Evolutionary conservation across 2,113 vertebrate genomes (phyloP).

Genomic region (Nerophis ophidion): DNA sequence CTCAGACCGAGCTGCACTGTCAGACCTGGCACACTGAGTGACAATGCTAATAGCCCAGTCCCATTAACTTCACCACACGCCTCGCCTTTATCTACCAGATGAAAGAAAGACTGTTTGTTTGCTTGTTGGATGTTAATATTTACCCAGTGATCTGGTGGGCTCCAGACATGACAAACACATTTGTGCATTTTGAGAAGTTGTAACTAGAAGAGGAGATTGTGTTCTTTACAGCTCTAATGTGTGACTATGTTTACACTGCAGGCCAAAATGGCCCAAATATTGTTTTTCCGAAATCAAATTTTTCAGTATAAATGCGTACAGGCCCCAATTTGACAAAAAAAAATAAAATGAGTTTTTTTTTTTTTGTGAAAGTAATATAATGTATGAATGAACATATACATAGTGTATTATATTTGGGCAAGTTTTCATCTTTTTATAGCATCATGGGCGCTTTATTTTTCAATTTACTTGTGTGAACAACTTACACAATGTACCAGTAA

Average conservation of each 20-base stretch:
- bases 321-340: too few relatives aligned
- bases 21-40: slow-evolving; percentile 81
- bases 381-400: too few relatives aligned
- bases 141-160: slow-evolving; percentile 59
- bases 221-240: slow-evolving; percentile 33
- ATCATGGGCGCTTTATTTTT: too few relatives aligned
- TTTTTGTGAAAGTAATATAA: too few relatives aligned
- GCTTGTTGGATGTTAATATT: slow-evolving; percentile 76
- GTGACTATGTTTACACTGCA: slow-evolving; percentile 1
- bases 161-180: slow-evolving; percentile 70
- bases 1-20: slow-evolving; percentile 74
- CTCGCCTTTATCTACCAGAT: slow-evolving; percentile 71
- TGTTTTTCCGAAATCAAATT: too few relatives aligned
- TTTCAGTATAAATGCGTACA: too few relatives aligned
- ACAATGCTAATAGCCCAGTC: slow-evolving; percentile 84
- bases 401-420: too few relatives aligned
- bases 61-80: slow-evolving; percentile 73
- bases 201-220: slow-evolving; percentile 36
- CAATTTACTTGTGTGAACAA: too few relatives aligned
- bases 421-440: too few relatives aligned
- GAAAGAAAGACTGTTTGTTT: slow-evolving; percentile 74
- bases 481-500: too few relatives aligned
- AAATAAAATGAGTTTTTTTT: too few relatives aligned
- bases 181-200: slow-evolving; percentile 59
- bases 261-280: too few relatives aligned